Conservation (phyloP, 2,113 vertebrate species). For the Tragelaphus scriptus region DNA sequence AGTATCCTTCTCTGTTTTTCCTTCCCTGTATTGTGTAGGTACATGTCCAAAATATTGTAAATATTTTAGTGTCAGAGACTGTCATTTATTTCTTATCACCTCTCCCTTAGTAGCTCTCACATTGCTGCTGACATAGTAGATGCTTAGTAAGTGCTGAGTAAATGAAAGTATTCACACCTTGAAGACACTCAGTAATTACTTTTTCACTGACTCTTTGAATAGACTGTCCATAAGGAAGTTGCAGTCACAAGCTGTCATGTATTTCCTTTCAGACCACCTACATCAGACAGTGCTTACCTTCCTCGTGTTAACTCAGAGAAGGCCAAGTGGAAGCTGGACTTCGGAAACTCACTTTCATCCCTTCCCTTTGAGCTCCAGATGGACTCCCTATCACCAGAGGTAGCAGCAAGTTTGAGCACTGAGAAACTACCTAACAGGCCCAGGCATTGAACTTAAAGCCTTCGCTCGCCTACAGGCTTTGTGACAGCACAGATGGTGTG, state of each 20-base stretch:
- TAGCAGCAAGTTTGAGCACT: neutral
- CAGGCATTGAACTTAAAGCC: neutral
- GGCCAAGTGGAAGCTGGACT: neutral
- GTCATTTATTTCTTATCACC: neutral
- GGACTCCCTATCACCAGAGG: neutral
- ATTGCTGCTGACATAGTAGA: neutral
- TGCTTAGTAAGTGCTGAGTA: neutral
- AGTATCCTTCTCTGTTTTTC: neutral
- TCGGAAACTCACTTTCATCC: neutral
- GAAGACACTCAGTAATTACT: neutral
- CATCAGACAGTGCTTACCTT: neutral
- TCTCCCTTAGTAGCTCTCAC: neutral
- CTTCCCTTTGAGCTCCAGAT: neutral
- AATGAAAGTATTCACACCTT: neutral
- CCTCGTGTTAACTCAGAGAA: neutral
- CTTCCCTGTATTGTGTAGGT: neutral
- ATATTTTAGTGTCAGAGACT: neutral
- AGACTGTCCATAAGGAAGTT: neutral
- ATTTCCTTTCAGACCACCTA: neutral
- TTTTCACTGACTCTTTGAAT: neutral
- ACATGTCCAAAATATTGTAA: neutral
- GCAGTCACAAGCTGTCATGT: neutral
- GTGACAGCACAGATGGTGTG: slow-evolving; percentile 60
- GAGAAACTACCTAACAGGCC: neutral
- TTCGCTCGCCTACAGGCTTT: slow-evolving; percentile 26